Conservation (phyloP, 2,888 invertebrate genomes). For the Lasioglossum calceatum region DNA sequence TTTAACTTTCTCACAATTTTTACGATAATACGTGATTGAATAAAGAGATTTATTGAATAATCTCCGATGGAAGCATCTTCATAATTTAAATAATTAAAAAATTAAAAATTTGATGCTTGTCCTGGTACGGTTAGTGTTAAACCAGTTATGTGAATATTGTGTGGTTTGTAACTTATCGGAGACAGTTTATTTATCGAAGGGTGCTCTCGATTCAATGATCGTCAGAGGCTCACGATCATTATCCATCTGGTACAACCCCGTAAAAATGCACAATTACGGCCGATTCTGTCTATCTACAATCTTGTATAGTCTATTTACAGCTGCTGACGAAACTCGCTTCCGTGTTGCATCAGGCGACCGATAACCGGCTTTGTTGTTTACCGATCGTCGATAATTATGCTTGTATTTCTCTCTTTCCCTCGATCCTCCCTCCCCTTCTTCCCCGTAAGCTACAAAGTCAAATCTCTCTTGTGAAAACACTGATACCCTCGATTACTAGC, state of each 20-base stretch:
- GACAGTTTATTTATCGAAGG: slow-evolving; percentile 12
- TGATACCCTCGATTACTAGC: slow-evolving; percentile 56
- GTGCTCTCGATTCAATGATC: slow-evolving; percentile 47
- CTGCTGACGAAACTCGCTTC: slow-evolving; percentile 81
- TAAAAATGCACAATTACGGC: slow-evolving; percentile 62
- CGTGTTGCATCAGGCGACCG: slow-evolving; percentile 80
- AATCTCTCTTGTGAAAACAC: slow-evolving; percentile 64
- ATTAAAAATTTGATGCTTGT: too few species aligned
- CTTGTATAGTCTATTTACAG: slow-evolving; percentile 66
- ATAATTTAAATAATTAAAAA: too few species aligned
- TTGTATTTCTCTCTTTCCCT: slow-evolving; percentile 32
- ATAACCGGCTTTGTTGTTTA: slow-evolving; percentile 71
- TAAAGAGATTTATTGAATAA: too few species aligned
- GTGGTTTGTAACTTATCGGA: neutral
- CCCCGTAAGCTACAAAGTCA: slow-evolving; percentile 24
- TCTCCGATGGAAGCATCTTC: too few species aligned
- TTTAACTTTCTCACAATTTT: too few species aligned
- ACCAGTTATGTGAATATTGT: neutral
- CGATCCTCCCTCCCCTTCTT: slow-evolving; percentile 31
- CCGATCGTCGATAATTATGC: slow-evolving; percentile 71
- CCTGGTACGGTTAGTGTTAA: too few species aligned
- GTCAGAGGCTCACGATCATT: slow-evolving; percentile 47
- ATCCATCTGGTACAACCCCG: slow-evolving; percentile 42
- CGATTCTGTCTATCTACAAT: slow-evolving; percentile 65
- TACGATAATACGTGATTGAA: too few species aligned